These are phyloP conservation scores for Globia sparganii DNA, from an alignment of 2,888 invertebrate species.

Conservation along the genomic window DNA sequence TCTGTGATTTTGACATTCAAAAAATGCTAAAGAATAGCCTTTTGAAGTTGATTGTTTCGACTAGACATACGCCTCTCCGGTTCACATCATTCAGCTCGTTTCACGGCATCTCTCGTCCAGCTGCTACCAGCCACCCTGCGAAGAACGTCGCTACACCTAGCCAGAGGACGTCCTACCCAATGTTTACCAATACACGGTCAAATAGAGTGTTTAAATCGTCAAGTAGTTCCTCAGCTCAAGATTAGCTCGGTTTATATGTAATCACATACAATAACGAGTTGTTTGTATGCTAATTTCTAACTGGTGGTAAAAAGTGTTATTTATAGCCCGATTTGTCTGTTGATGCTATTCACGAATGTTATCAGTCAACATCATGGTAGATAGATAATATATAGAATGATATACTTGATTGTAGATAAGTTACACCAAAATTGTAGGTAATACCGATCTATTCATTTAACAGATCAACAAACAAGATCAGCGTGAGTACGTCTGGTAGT, in stretches of 20 bases:
- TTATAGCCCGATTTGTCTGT: neutral
- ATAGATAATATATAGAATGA: neutral
- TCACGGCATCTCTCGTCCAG: no score
- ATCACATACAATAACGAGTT: neutral
- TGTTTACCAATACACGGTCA: neutral
- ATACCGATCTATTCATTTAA: neutral
- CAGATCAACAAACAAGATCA: neutral
- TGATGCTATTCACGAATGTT: neutral
- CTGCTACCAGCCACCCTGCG: no score
- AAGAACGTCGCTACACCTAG: neutral
- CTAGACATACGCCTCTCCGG: no score
- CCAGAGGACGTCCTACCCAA: neutral
- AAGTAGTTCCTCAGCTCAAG: conserved; percentile 3
- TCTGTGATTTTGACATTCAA: no score
- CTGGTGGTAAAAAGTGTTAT: neutral
- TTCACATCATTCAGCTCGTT: no score
- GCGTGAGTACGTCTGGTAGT: neutral
- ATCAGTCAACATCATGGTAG: neutral
- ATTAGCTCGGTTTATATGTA: neutral
- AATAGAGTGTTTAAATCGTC: neutral
- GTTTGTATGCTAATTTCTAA: conserved; percentile 27
- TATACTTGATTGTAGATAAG: neutral
- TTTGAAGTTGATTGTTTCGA: no score
- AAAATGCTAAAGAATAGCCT: no score
- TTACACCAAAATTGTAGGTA: neutral